Conservation (phyloP, 2,888 invertebrate species). For the Drosophila eohydei region DNA sequence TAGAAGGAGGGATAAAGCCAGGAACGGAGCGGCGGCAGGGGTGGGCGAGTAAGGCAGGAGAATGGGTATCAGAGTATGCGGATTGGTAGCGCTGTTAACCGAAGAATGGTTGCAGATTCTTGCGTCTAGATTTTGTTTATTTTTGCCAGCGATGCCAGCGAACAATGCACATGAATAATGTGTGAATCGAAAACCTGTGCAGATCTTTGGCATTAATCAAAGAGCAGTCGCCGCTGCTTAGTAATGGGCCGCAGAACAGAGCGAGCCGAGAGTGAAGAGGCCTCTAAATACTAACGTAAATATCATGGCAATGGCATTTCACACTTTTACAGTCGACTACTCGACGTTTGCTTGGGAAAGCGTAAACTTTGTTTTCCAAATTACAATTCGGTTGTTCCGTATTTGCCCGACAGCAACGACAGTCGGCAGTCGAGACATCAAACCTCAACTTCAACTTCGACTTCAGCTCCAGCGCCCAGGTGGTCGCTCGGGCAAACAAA, state of each 20-base stretch:
- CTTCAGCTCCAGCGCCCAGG: constrained; percentile 36
- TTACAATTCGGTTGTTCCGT: constrained; percentile 52
- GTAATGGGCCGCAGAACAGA: constrained; percentile 60
- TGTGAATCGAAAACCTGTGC: constrained; percentile 79
- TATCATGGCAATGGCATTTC: constrained; percentile 72
- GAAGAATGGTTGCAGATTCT: constrained; percentile 79
- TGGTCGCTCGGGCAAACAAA: constrained; percentile 55
- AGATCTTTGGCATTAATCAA: constrained; percentile 78
- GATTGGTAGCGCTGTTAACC: constrained; percentile 50
- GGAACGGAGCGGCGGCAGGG: neutral
- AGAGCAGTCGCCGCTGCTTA: constrained; percentile 66
- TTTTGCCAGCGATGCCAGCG: constrained; percentile 59
- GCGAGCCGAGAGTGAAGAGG: constrained; percentile 26
- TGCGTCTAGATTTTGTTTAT: constrained; percentile 74
- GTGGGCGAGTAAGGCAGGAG: neutral
- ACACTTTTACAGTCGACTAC: constrained; percentile 74
- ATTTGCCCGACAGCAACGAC: constrained; percentile 54
- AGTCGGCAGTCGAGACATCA: constrained; percentile 5
- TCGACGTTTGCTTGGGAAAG: constrained; percentile 55
- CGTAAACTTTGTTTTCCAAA: constrained; percentile 77
- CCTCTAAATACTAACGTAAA: constrained; percentile 71
- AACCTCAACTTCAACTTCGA: constrained; percentile 10
- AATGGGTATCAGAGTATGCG: constrained; percentile 23
- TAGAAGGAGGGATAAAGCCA: neutral
- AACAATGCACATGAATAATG: constrained; percentile 81